phyloP scores from a whole-genome alignment of 53 echinoderm and acorn worm genomes.

The Holothuria scabra region DNA sequence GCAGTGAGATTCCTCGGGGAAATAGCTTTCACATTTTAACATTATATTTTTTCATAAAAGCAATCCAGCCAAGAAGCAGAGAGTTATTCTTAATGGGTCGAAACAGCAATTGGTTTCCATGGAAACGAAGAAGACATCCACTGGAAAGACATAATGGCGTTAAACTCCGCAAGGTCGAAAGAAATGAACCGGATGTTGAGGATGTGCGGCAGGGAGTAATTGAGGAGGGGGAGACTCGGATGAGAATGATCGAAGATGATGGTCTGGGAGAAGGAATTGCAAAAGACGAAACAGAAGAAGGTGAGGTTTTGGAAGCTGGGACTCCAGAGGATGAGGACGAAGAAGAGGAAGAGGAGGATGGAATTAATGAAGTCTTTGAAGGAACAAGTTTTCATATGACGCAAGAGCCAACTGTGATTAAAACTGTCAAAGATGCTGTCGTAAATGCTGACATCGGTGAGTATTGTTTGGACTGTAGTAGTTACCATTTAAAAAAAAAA shows the following conservation, averaged over 20 bases:
- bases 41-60: too few relatives aligned
- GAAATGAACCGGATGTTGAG: background rate
- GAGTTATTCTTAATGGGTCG: background rate
- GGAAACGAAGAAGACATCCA: background rate
- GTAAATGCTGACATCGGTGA: constrained; percentile 3
- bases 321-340: background rate
- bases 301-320: background rate
- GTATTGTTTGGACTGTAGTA: background rate
- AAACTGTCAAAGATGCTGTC: constrained; percentile 17
- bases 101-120: background rate
- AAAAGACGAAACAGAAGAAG: too few relatives aligned
- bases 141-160: background rate
- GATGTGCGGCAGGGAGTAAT: background rate
- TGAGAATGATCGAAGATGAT: too few relatives aligned
- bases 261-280: too few relatives aligned
- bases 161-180: background rate
- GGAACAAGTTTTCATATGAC: background rate
- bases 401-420: background rate
- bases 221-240: too few relatives aligned
- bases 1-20: too few relatives aligned
- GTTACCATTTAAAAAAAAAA: background rate
- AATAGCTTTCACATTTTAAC: too few relatives aligned
- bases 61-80: too few relatives aligned
- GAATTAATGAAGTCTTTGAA: background rate
- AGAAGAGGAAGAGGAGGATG: background rate